Evolutionary conservation across 2,797 vertebrate genomes (phyloP).

Genomic region (Gallirallus australis): DNA sequence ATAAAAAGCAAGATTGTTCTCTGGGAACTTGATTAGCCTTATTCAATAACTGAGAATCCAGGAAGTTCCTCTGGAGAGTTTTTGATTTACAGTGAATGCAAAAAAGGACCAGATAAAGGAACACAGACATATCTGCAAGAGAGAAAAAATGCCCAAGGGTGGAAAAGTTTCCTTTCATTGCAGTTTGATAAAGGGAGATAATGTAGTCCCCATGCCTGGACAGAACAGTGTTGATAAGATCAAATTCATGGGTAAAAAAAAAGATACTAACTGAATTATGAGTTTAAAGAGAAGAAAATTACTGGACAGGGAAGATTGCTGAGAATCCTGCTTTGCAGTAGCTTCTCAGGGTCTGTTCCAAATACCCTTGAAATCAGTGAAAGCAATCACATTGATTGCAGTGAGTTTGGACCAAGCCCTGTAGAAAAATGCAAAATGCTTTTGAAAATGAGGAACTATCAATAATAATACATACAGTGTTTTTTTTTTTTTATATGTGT

Average conservation of each 20-base stretch:
- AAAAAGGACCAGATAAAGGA: slow-evolving; percentile 33
- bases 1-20: slow-evolving; percentile 44
- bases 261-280: not conserved
- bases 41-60: slow-evolving; percentile 35
- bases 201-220: not conserved
- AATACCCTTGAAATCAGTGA: not conserved
- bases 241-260: not conserved
- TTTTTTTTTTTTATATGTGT: not conserved
- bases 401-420: not conserved
- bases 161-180: slow-evolving; percentile 11
- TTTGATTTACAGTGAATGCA: slow-evolving; percentile 46
- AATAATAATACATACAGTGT: not conserved
- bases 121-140: not conserved
- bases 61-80: slow-evolving; percentile 36
- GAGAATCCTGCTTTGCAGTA: not conserved
- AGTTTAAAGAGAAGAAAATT: not conserved
- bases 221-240: not conserved
- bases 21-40: slow-evolving; percentile 40
- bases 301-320: not conserved
- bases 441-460: not conserved
- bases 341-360: not conserved
- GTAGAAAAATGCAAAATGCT: not conserved
- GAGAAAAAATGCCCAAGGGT: not conserved
- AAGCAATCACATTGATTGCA: not conserved
- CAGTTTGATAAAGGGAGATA: slow-evolving; percentile 7